Evolutionary conservation across 2,797 vertebrate species (phyloP), one percentile per base, ranked within the genome.

Genomic region (Lates japonicus): DNA sequence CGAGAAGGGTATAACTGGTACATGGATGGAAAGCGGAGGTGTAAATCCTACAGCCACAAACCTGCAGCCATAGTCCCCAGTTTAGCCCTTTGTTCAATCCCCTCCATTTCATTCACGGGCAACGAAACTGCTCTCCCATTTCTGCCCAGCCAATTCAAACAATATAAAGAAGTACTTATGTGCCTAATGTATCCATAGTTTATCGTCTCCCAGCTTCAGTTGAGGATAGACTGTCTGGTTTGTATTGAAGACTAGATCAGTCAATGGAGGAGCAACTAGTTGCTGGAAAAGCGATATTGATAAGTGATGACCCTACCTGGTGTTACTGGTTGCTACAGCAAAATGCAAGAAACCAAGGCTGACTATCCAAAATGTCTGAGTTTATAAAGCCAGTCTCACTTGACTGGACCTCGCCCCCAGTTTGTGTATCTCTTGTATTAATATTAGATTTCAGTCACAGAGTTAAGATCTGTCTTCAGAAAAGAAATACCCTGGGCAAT

Each of bases 261-360:
- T 84, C 69, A 87, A 31, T 80, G 76, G 52, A 68, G 46, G 41
- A 82, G 46, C 69, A n/a, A 65, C 39, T 58, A 58, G 51, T 76
- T 78, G 81, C 74, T 70, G 62, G n/a, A n/a, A 84, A 75, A 80
- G n/a, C 14, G 51, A 68, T 85, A 75, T 13, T 82, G 83, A 85
- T 86, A 80, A 82, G 78, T 71, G 54, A 20, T 70, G 76, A 74
- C 57, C 51, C 85, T 48, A 54, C 67, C 61, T 70, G 46, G 44
- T 14, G n/a, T 77, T 54, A 70, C 48, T 57, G 42, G 48, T 55
- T 66, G n/a, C 52, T 55, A 70, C 11, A 42, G 17, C 49, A n/a
- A 58, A 74, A 39, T 70, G 33, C 7, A 41, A 51, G 25, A 70
- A 67, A 71, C 52, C 41, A 33, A 49, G 68, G 25, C 8, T 48